Evolutionary conservation across 53 echinoderm and acorn worm species (phyloP).

Genomic region (Temnopleurus reevesii): DNA sequence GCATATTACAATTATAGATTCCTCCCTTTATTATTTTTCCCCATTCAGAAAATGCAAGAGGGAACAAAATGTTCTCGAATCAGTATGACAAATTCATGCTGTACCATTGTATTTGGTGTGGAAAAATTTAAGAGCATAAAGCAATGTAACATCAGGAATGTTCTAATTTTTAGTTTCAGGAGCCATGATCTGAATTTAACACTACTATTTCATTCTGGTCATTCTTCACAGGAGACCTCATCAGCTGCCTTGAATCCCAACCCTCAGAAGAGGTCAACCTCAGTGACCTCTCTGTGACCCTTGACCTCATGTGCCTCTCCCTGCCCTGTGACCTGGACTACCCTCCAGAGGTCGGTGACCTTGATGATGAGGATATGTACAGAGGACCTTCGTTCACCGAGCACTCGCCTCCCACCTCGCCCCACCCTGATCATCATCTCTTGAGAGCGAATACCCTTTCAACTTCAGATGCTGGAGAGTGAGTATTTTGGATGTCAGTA

Average conservation of each 20-base stretch:
- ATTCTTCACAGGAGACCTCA: slow-evolving; percentile 66
- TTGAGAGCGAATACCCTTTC: slow-evolving; percentile 23
- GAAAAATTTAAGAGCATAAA: too few species aligned
- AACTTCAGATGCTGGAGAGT: slow-evolving; percentile 59
- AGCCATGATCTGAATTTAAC: too few species aligned
- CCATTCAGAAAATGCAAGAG: too few species aligned
- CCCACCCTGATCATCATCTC: slow-evolving; percentile 43
- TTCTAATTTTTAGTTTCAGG: too few species aligned
- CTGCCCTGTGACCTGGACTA: slow-evolving; percentile 78
- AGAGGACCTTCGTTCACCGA: slow-evolving; percentile 78
- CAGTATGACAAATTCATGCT: too few species aligned
- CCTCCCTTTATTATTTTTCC: too few species aligned
- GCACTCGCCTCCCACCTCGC: slow-evolving; percentile 73
- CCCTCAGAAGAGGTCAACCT: slow-evolving; percentile 79
- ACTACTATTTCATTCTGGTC: too few species aligned
- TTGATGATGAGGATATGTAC: slow-evolving; percentile 64
- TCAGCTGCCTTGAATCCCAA: slow-evolving; percentile 71
- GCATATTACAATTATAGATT: too few species aligned
- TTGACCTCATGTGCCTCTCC: slow-evolving; percentile 94
- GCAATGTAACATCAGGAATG: too few species aligned
- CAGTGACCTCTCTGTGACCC: slow-evolving; percentile 79
- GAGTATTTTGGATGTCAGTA: not conserved
- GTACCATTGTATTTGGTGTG: too few species aligned
- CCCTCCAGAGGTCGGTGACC: slow-evolving; percentile 3
- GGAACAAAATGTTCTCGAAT: too few species aligned